Evolutionary conservation across 2,888 invertebrate species (phyloP).

Genomic region (Bombyx huttoni): DNA sequence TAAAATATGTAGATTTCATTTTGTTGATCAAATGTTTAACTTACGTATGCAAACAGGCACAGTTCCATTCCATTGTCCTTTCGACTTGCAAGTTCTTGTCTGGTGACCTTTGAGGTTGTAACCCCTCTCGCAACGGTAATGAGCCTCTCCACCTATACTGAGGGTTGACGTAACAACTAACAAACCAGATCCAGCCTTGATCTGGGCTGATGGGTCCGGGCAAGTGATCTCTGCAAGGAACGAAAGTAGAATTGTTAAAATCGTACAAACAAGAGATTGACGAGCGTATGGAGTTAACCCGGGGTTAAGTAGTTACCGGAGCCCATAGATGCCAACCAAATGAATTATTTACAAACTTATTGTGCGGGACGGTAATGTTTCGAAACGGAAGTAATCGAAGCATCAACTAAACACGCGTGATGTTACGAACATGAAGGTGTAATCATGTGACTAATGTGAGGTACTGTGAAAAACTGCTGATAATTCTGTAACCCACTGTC

Average conservation of each 20-base stretch:
- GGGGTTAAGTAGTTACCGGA: too few relatives aligned
- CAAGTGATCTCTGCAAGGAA: conserved; percentile 80
- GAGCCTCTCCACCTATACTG: conserved; percentile 84
- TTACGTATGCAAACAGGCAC: conserved; percentile 86
- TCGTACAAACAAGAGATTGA: neutral
- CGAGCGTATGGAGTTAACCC: too few relatives aligned
- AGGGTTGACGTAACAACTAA: conserved; percentile 75
- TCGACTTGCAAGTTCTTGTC: conserved; percentile 81
- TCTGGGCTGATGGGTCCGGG: conserved; percentile 74
- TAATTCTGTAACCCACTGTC: too few relatives aligned
- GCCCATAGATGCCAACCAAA: too few relatives aligned
- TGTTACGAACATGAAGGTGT: too few relatives aligned
- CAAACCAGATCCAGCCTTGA: conserved; percentile 66
- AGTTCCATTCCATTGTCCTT: conserved; percentile 86
- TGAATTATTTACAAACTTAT: too few relatives aligned
- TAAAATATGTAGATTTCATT: neutral
- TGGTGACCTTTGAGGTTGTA: conserved; percentile 84
- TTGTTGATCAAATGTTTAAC: conserved; percentile 20
- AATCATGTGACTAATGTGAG: too few relatives aligned
- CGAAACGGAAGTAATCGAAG: too few relatives aligned
- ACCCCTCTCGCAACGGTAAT: conserved; percentile 88
- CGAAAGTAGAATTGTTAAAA: neutral
- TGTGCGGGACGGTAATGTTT: too few relatives aligned
- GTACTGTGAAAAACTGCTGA: too few relatives aligned
- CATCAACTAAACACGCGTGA: too few relatives aligned